Evolutionary conservation across 1,140 invertebrate species (phyloP).

Genomic region (Proctacanthus coquilletti): DNA sequence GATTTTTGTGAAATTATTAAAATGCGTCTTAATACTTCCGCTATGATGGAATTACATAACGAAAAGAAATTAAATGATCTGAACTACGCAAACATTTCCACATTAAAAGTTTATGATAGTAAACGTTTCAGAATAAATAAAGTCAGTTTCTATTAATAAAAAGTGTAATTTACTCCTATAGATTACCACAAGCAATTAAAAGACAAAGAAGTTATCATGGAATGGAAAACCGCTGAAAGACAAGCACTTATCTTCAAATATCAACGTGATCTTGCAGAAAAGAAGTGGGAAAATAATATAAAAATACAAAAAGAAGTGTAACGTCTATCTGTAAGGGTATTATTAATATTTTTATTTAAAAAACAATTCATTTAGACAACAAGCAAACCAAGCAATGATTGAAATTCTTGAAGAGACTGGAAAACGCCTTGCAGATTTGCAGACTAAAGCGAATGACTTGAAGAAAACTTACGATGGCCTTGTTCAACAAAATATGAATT

Average conservation of each 20-base stretch:
- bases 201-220: neutral
- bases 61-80: no score
- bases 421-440: neutral
- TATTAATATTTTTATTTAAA: neutral
- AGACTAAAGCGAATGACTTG: neutral
- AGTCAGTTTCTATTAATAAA: no score
- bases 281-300: neutral
- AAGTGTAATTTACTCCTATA: no score
- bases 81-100: neutral
- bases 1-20: no score
- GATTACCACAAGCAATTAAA: no score
- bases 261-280: neutral
- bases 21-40: no score
- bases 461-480: slow-evolving; percentile 3
- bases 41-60: no score
- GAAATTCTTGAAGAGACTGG: neutral
- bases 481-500: slow-evolving; percentile 1
- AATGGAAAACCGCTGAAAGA: neutral
- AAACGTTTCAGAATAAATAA: slow-evolving; percentile 1
- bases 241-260: neutral
- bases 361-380: slow-evolving; percentile 1
- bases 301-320: neutral
- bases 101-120: neutral
- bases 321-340: neutral
- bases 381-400: slow-evolving; percentile 1